Evolutionary conservation across 1,140 invertebrate species (phyloP), one percentile per base, ranked within the genome.

Genomic region (Alviniconcha marisindica): DNA sequence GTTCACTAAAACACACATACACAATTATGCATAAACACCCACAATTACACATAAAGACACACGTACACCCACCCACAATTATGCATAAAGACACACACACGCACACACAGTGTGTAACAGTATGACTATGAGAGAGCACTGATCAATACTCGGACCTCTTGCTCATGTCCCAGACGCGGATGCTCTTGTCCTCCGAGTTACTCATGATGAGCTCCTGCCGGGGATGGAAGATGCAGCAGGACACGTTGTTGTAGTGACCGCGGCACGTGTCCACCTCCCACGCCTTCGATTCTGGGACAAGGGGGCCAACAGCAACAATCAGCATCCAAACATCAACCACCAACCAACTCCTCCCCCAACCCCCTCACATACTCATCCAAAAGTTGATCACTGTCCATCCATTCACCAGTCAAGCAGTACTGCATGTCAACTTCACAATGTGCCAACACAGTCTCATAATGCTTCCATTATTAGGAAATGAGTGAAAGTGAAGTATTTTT

Each of bases 221-320:
- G 0, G 99, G 98, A 94, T 99, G 99, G 93, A 99, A 99, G 12
- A 99, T 92, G 1, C 98, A 98, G 91, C 98, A 99, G 0, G 98
- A 99, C 0, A 99, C 98, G 93, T 99, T 99, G 94, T 99, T 99
- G 94, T 99, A 99, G 93, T 99, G 99, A 0, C 99, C 99, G 71
- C 99, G 95, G 89, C 98, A 99, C 0, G 98, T 98, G 91, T 99
- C 99, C 33, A 99, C 97, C 94, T 99, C 99, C 99, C 99, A 99
- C 0, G 98, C 99, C 94, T 96, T 94, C 0, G 91, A 91, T 36
- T 94, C 93, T 93, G 87, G 24, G 24, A 66, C 31, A n/a, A 51
- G 48, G 7, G 48, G 7, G 7, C 48, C 7, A 18, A 51, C 48
- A 51, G 7, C 7, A 18, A 7, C 7, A 18, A 51, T 18, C 7